Base-by-base conservation (phyloP, 2,888 invertebrate genomes). In the Leistus spinibarbis region DNA sequence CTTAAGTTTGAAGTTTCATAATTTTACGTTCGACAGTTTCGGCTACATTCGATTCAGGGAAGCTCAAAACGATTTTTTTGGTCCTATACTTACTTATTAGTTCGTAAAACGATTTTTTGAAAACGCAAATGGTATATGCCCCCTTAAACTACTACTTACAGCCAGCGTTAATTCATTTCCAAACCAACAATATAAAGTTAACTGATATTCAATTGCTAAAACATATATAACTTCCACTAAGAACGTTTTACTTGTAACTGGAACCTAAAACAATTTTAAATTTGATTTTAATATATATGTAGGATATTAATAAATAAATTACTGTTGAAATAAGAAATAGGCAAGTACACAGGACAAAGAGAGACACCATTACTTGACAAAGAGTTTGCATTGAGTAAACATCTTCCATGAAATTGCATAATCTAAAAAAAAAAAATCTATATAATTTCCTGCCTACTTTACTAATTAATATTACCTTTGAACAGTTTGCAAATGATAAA, bases 281-380 rank as follows among this genome's bases (percentile, higher is more conserved):
- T 63, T n/a, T 20, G 63, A 24, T 16, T 7, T 57, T n/a, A 10
- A 5, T 63, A 24, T 2, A 17, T 22, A 72, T 54, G 23, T 40
- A 53, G 16, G 16, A 27, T 27, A 27, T 24, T 7, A 3, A 17
- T 4, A 53, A 27, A 53, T 53, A 53, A 78, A 77, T 79, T 80
- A 84, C 84, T 78, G 82, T 82, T 13, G 83, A 83, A 7, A 84
- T 80, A n/a, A 84, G 77, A 77, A 83, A 83, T 53, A 84, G 77
- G 72, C 83, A 82, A 22, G 83, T 83, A 76, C 84, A 84, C 17
- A 84, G 78, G 60, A 84, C 83, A 76, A 84, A 84, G 13, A 84
- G 72, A 1, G 83, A 83, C 2, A 83, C 82, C 9, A 80, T 78
- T 20, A 82, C 80, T 80, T 84, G 84, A 7, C 81, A 80, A 13